Conservation (phyloP, 2,113 vertebrate genomes). For the Turdus rufiventris region DNA sequence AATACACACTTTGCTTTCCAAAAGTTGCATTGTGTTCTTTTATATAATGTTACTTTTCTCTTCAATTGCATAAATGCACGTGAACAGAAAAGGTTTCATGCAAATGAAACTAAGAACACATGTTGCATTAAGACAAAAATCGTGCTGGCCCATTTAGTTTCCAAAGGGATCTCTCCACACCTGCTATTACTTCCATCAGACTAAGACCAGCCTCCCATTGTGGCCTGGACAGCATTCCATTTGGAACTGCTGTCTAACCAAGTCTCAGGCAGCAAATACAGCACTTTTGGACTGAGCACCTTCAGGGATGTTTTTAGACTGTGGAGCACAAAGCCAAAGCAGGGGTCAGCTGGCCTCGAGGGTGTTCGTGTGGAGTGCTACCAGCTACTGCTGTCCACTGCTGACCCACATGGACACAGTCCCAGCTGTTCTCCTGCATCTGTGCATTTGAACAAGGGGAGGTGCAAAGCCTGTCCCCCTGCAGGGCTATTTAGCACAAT, state of each 20-base stretch:
- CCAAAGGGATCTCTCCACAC: slow-evolving; percentile 2
- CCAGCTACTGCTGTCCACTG: not conserved
- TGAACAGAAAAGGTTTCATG: not conserved
- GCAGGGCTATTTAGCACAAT: not conserved
- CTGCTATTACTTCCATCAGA: not conserved
- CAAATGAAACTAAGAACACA: slow-evolving; percentile 29
- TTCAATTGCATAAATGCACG: not conserved
- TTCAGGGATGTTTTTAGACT: not conserved
- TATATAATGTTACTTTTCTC: not conserved
- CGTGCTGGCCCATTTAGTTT: not conserved
- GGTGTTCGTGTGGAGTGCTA: not conserved
- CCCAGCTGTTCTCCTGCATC: not conserved
- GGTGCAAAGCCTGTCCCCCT: not conserved
- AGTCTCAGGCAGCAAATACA: not conserved
- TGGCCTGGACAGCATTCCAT: not conserved
- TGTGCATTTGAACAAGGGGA: not conserved
- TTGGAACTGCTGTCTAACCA: not conserved
- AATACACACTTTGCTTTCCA: not conserved
- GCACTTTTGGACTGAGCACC: not conserved
- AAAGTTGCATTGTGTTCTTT: not conserved
- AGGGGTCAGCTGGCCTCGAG: not conserved
- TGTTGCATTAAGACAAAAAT: not conserved
- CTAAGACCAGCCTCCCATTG: not conserved
- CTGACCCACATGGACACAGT: not conserved
- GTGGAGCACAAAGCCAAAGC: not conserved